A percentile compares a stretch with the other conserved stretches of the same genome.
Evolutionary conservation across 2,797 vertebrate genomes (phyloP).

Genomic region (Avahi laniger): DNA sequence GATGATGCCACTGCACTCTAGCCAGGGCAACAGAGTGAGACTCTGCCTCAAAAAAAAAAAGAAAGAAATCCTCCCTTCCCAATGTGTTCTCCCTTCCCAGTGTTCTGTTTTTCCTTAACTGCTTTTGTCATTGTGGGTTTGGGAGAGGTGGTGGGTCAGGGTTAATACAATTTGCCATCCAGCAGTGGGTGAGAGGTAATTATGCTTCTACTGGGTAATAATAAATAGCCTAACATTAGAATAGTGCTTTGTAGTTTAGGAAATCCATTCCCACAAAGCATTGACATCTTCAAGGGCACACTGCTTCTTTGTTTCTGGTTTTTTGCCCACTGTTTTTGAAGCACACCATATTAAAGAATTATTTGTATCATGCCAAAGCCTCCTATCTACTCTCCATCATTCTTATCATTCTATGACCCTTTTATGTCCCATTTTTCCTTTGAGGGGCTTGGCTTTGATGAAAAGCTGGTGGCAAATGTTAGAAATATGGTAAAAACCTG

Average conservation of each 20-base stretch:
- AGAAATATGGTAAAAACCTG: not conserved
- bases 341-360: not conserved
- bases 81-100: not conserved
- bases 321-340: not conserved
- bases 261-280: not conserved
- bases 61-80: not conserved
- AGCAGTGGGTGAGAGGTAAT: not conserved
- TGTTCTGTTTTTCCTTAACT: not conserved
- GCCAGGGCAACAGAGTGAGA: not conserved
- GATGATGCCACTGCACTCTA: not conserved
- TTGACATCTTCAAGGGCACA: not conserved
- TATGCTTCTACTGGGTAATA: not conserved
- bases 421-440: not conserved
- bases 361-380: not conserved
- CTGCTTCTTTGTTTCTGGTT: not conserved
- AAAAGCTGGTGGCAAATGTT: slow-evolving; percentile 6
- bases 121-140: not conserved
- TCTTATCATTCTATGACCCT: not conserved
- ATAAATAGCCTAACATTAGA: not conserved
- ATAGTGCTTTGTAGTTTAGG: not conserved
- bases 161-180: not conserved
- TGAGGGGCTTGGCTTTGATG: not conserved
- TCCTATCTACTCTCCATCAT: not conserved
- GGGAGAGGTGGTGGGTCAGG: not conserved
- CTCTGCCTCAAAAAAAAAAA: not conserved